A percentile compares a stretch with the other conserved stretches of the same genome.
Conservation (phyloP, 2,888 invertebrate genomes). For the Villa cingulata region DNA sequence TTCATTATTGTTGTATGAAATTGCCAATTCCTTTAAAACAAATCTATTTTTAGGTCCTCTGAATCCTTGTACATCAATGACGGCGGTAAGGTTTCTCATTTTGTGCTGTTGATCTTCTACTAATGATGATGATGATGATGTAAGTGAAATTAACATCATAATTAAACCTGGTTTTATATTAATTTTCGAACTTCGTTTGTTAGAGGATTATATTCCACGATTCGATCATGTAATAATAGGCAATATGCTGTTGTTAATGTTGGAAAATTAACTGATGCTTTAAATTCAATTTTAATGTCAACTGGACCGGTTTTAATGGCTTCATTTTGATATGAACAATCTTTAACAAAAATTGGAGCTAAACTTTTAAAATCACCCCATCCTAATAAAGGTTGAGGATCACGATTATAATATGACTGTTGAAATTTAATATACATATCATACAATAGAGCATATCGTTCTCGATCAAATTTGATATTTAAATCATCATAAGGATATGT, state of each 20-base stretch:
- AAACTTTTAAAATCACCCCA: conserved; percentile 15
- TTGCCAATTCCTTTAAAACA: neutral
- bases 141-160: too few species aligned
- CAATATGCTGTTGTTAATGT: conserved; percentile 18
- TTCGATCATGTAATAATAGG: conserved; percentile 14
- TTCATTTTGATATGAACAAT: conserved; percentile 21
- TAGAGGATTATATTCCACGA: conserved; percentile 4
- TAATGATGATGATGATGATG: too few species aligned
- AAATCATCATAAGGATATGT: conserved; percentile 26
- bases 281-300: conserved; percentile 20
- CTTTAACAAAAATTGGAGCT: conserved; percentile 19
- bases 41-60: neutral
- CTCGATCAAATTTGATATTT: conserved; percentile 20
- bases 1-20: neutral
- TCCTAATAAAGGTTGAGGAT: conserved; percentile 10
- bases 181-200: conserved; percentile 1
- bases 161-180: neutral
- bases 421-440: conserved; percentile 20
- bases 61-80: neutral
- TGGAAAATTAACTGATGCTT: conserved; percentile 16
- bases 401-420: conserved; percentile 14
- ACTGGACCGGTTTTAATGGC: conserved; percentile 17
- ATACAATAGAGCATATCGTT: conserved; percentile 18
- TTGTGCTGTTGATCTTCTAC: too few species aligned
- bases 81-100: neutral